Evolutionary conservation across 2,113 vertebrate species (phyloP), one percentile per base, ranked within the genome.

Genomic region (Zosterops pallidus): DNA sequence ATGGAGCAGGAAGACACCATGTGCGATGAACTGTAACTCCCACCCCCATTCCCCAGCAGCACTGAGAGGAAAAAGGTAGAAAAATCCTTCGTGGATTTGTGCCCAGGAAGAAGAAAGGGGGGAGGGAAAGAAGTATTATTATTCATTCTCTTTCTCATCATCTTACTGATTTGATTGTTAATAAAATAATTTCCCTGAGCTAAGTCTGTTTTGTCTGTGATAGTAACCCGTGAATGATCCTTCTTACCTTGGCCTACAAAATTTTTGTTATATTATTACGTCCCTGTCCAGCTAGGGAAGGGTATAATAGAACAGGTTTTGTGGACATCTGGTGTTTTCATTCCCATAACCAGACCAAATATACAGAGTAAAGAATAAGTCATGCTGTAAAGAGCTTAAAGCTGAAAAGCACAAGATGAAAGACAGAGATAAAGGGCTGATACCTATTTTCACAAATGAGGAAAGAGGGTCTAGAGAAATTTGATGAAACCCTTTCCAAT

Each of bases 31-130:
- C 22, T 1, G 1, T 4, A 65, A 14, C 5, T 11, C 14, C 25
- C 21, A 13, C 3, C 12, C 18, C 4, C 1, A 9, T 11, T 5
- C 25, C 23, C 16, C 2, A 20, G 25, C 17, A 26, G 6, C 20
- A 20, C 11, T 25, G 1, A 14, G 7, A 35, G 3, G 16, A 44
- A 76, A 23, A 22, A 76, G n/a, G 5, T 9, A 26, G 29, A 69
- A 59, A 75, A 81, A n/a, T 23, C 7, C 4, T 24, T 9, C n/a
- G 13, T 41, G 26, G 15, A 65, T 5, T 14, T 70, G 14, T 59
- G 29, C 29, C 11, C n/a, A n/a, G 26, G 11, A 72, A 56, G 33
- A 70, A n/a, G 46, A 8, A 29, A 42, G 11, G 19, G 7, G 5
- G 15, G 33, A 25, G 18, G 3, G 12, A 21, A 69, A 35, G 14